These are phyloP conservation scores for Ridgeia piscesae DNA, from an alignment of 1,140 invertebrate genomes.

Conservation along the genomic window DNA sequence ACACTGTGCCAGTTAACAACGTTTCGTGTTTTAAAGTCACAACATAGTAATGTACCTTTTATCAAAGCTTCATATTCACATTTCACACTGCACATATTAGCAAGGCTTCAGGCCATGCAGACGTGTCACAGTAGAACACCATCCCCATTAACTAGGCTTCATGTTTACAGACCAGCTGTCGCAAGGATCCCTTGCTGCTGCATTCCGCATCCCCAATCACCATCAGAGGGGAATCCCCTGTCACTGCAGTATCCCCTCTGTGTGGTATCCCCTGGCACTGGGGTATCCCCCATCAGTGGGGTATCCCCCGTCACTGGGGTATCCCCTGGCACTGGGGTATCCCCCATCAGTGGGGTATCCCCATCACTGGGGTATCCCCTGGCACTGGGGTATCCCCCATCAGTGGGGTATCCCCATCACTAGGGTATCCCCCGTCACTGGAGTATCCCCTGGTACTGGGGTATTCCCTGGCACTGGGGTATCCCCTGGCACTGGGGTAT, in stretches of 20 bases:
- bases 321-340: no score
- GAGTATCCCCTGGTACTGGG: neutral
- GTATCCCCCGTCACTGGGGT: neutral
- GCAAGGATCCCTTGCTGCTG: neutral
- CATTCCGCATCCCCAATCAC: neutral
- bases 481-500: neutral
- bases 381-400: neutral
- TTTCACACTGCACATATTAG: no score
- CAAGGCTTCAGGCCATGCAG: no score
- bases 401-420: neutral
- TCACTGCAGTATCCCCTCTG: neutral
- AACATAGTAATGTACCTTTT: no score
- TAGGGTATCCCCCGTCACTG: neutral
- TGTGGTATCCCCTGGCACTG: neutral
- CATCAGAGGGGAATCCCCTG: neutral
- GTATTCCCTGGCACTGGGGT: neutral
- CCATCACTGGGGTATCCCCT: neutral
- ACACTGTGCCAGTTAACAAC: no score
- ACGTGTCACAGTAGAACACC: neutral
- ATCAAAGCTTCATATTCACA: no score
- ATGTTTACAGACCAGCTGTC: neutral
- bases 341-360: neutral
- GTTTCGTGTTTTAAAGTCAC: no score
- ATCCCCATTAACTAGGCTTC: neutral
- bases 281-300: neutral